A percentile compares a stretch with the other conserved stretches of the same genome.
phyloP scores from a whole-genome alignment of 92 coral and sea anemone species.

The Virgularia gustaviana region DNA sequence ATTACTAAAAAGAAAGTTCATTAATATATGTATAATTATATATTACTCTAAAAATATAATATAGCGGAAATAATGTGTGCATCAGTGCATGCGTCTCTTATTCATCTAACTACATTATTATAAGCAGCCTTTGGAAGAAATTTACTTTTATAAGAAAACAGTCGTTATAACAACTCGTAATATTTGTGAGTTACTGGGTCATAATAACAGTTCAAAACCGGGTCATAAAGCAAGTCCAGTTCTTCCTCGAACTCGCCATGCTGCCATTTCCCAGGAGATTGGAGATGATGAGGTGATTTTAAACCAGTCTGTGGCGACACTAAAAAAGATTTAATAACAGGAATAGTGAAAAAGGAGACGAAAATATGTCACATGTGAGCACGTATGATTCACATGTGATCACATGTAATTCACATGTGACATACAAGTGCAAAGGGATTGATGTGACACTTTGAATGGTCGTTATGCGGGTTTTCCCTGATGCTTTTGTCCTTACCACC shows the following conservation, averaged over 20 bases:
- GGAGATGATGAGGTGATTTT: slow-evolving; percentile 1
- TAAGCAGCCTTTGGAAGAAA: background rate
- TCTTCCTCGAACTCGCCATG: slow-evolving; percentile 54
- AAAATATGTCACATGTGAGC: background rate
- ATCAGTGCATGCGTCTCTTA: too few relatives aligned
- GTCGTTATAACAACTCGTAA: slow-evolving; percentile 63
- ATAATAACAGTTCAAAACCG: slow-evolving; percentile 88
- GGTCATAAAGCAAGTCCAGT: slow-evolving; percentile 87
- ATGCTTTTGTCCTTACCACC: too few relatives aligned
- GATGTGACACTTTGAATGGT: too few relatives aligned
- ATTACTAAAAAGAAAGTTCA: too few relatives aligned
- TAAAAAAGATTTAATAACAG: background rate
- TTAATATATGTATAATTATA: too few relatives aligned
- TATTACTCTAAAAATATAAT: too few relatives aligned
- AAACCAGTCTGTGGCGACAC: background rate
- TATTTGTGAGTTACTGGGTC: slow-evolving; percentile 89
- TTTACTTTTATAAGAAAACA: background rate
- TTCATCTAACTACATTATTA: too few relatives aligned
- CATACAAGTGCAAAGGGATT: too few relatives aligned
- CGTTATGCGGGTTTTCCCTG: too few relatives aligned
- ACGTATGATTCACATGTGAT: background rate
- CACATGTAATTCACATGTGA: too few relatives aligned
- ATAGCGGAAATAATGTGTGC: too few relatives aligned
- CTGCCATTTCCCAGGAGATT: slow-evolving; percentile 1
- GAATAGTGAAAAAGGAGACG: background rate